Evolutionary conservation across 2,113 vertebrate genomes (phyloP).

Genomic region (Gambusia affinis): DNA sequence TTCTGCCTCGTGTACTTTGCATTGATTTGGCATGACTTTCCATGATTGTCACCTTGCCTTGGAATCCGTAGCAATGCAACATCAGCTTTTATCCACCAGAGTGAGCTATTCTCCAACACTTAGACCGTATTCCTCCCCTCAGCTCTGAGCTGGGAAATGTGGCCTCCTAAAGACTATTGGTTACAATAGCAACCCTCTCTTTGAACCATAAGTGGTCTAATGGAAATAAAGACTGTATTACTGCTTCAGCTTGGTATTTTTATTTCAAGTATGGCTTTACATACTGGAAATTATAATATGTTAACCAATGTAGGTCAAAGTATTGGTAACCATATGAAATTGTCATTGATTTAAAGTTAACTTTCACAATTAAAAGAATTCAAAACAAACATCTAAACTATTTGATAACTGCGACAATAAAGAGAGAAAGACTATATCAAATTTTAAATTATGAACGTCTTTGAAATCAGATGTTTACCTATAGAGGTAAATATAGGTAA

Average conservation of each 20-base stretch:
- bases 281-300: no score
- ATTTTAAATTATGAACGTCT: no score
- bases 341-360: no score
- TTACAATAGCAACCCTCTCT: conserved; percentile 3
- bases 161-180: conserved; percentile 8
- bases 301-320: no score
- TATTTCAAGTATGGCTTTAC: no score
- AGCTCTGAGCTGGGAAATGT: conserved; percentile 11
- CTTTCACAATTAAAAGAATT: no score
- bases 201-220: background rate
- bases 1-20: background rate
- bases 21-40: background rate
- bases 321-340: no score
- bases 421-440: no score
- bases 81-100: conserved; percentile 49
- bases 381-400: no score
- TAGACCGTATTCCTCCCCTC: conserved; percentile 5
- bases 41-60: background rate
- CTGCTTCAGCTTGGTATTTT: background rate
- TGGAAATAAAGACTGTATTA: background rate
- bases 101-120: conserved; percentile 55
- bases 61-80: conserved; percentile 33
- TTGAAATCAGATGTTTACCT: no score
- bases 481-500: no score
- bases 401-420: no score